Conservation (phyloP, 2,797 vertebrate genomes). For the Mormyrus proboscirostris region DNA sequence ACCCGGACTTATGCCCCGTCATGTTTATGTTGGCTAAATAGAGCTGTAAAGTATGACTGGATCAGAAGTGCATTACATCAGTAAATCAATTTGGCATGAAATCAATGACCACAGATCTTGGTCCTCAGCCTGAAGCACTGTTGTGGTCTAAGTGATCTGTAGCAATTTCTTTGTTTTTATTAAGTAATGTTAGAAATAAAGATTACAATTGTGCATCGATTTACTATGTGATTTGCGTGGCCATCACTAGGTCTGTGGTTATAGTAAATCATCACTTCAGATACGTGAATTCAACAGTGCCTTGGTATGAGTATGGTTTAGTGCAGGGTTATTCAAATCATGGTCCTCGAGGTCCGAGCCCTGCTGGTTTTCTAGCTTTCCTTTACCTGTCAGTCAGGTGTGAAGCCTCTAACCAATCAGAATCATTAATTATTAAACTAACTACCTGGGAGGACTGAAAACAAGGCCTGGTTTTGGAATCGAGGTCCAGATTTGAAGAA, state of each 20-base stretch:
- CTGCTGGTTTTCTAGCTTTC: too few relatives aligned
- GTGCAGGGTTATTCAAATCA: background rate
- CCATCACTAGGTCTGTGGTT: background rate
- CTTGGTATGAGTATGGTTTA: background rate
- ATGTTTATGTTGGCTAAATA: background rate
- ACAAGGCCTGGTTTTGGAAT: too few relatives aligned
- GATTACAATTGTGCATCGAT: background rate
- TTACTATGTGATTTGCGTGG: background rate
- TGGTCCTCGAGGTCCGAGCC: too few relatives aligned
- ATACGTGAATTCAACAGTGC: background rate
- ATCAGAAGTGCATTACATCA: background rate
- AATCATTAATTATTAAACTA: too few relatives aligned
- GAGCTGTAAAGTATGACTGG: background rate
- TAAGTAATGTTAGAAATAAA: background rate
- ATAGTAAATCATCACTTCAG: background rate
- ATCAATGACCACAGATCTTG: background rate
- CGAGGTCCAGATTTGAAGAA: too few relatives aligned
- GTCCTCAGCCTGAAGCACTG: background rate
- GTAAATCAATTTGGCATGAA: background rate
- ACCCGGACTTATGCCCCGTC: background rate
- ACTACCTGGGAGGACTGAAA: too few relatives aligned
- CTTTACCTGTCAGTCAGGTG: too few relatives aligned
- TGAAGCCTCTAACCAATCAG: too few relatives aligned
- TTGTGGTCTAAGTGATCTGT: background rate
- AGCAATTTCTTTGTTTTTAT: background rate